Evolutionary conservation across 2,797 vertebrate species (phyloP).

Genomic region (Antrozous pallidus): DNA sequence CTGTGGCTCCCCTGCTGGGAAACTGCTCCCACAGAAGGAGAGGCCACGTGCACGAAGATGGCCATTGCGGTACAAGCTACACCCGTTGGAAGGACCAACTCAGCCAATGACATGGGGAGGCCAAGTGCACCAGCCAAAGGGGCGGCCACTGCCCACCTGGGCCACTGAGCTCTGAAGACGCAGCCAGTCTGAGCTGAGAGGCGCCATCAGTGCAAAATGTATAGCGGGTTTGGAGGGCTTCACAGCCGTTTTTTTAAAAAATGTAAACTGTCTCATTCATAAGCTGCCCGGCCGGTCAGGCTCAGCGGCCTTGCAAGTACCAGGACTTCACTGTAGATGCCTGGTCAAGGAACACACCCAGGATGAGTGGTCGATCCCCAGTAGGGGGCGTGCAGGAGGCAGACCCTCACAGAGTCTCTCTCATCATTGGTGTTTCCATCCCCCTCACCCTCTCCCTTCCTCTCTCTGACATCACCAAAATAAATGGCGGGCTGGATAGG

Average conservation of each 20-base stretch:
- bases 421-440: too few relatives aligned
- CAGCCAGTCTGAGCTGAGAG: fast-evolving
- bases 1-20: fast-evolving
- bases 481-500: too few relatives aligned
- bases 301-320: too few relatives aligned
- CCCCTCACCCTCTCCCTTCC: too few relatives aligned
- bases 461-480: too few relatives aligned
- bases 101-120: fast-evolving
- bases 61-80: fast-evolving
- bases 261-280: background rate
- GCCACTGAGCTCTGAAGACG: fast-evolving
- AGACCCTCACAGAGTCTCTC: too few relatives aligned
- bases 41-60: fast-evolving
- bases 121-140: fast-evolving
- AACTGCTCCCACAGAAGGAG: background rate
- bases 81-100: fast-evolving
- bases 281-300: too few relatives aligned
- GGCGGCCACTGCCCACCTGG: fast-evolving
- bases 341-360: too few relatives aligned
- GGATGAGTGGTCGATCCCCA: too few relatives aligned
- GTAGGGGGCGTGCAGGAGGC: too few relatives aligned
- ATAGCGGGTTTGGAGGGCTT: background rate
- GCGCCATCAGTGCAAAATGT: fast-evolving
- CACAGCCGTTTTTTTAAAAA: background rate
- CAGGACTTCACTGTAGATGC: too few relatives aligned